Conservation (phyloP, 2,113 vertebrate genomes). For the Anser brachyrhynchus region DNA sequence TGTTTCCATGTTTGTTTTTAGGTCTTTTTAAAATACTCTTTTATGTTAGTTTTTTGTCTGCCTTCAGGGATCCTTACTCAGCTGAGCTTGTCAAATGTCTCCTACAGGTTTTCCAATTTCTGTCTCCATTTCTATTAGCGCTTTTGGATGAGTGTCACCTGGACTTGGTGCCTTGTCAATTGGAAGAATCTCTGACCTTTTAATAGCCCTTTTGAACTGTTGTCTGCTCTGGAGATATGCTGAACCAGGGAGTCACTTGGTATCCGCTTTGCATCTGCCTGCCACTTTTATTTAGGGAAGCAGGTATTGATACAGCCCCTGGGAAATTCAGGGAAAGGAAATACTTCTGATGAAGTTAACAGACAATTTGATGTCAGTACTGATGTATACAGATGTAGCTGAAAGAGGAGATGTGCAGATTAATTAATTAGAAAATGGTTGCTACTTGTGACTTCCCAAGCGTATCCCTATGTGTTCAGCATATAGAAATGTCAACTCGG, state of each 20-base stretch:
- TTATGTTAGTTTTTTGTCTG: conserved; percentile 11
- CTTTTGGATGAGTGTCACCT: conserved; percentile 59
- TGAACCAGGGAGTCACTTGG: background rate
- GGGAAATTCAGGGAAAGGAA: conserved; percentile 57
- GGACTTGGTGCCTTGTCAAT: conserved; percentile 36
- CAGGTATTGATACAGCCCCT: conserved; percentile 30
- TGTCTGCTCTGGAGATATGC: conserved; percentile 11
- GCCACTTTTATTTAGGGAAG: conserved; percentile 59
- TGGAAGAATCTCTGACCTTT: conserved; percentile 37
- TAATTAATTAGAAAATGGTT: conserved; percentile 69
- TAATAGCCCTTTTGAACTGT: conserved; percentile 42
- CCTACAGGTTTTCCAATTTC: conserved; percentile 57
- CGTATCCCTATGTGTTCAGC: conserved; percentile 5
- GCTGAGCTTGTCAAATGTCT: conserved; percentile 49
- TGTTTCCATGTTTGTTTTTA: background rate
- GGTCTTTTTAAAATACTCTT: background rate
- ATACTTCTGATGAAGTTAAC: conserved; percentile 63
- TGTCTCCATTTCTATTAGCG: conserved; percentile 59
- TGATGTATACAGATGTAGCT: conserved; percentile 46
- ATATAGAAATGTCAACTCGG: background rate
- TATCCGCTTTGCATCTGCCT: background rate
- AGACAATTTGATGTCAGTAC: conserved; percentile 53
- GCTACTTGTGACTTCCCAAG: conserved; percentile 39
- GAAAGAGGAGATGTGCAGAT: conserved; percentile 26
- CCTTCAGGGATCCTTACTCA: conserved; percentile 4